Base-by-base conservation (phyloP, 1,140 invertebrate genomes). In the Drosophila melanica region DNA sequence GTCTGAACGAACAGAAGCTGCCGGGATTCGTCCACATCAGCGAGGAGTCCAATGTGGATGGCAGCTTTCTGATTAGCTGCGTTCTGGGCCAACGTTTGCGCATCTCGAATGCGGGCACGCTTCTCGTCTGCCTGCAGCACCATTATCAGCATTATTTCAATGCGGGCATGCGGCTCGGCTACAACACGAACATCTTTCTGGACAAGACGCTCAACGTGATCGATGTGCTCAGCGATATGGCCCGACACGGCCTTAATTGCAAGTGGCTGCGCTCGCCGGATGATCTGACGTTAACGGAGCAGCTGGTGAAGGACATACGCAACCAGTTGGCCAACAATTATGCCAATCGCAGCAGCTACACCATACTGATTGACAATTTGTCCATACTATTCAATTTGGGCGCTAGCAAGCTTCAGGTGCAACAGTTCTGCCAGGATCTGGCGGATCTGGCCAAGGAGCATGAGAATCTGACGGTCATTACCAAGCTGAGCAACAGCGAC, bases 81-180 rank as follows among this genome's bases (percentile, higher is more conserved):
- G 92, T 95, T 37, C 93, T 94, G 30, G 78, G 94, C 79, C 65
- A 93, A 94, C 85, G 94, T 92, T 51, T 93, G 93, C 59, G 94
- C 93, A 90, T 94, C 93, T 77, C 93, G 92, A 82, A 92, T 92
- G 76, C 81, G 14, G 92, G 93, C 53, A 92, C 95, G 1, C 93
- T 95, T 79, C 91, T 96, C 16, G 92, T 96, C 60, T 93, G 94
- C 55, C 93, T 95, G 71, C 95, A 96, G 75, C 95, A 96, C 73
- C 94, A 94, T 5, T 93, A 95, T 51, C 92, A 93, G 23, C 95
- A 96, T 84, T 96, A 96, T 79, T 94, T 95, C 54, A 95, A 94
- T 91, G 93, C 96, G 55, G 94, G 95, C n/a, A 94, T 95, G 82
- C 95, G 95, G 81, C 92, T 96, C 77, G 95, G 95, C 27, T 95